These are phyloP conservation scores for Drosophila truncata DNA, from an alignment of 1,140 invertebrate species.

Conservation along the genomic window DNA sequence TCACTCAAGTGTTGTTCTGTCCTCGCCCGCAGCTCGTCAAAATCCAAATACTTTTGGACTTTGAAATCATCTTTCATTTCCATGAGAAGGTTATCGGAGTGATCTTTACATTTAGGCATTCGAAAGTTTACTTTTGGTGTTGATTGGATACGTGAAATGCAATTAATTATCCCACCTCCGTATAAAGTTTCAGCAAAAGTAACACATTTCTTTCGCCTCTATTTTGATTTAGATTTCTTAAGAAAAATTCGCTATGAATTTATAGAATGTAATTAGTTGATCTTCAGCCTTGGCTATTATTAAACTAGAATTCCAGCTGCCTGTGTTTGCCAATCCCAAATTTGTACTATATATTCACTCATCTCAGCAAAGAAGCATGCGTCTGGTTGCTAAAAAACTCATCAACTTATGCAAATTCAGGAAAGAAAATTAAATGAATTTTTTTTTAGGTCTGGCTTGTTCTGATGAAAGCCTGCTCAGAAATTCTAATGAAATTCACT, in stretches of 20 bases:
- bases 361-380: not conserved
- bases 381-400: constrained; percentile 45
- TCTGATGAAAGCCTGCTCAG: constrained; percentile 39
- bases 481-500: constrained; percentile 78
- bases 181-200: not conserved
- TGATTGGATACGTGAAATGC: constrained; percentile 34
- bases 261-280: constrained; percentile 5
- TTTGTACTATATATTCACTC: constrained; percentile 2
- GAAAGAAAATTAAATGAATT: constrained; percentile 52
- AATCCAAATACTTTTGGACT: constrained; percentile 2
- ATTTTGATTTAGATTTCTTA: not conserved
- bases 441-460: constrained; percentile 15
- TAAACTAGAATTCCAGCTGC: not conserved
- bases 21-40: constrained; percentile 26
- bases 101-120: constrained; percentile 34
- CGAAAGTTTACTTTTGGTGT: constrained; percentile 47
- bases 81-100: constrained; percentile 36
- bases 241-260: not conserved
- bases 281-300: not conserved
- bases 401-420: constrained; percentile 64
- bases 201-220: not conserved
- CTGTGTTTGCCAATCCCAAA: not conserved
- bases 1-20: constrained; percentile 50
- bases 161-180: constrained; percentile 25
- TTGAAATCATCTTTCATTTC: constrained; percentile 42